Base-by-base conservation (phyloP, 92 coral and sea anemone species). In the Galaxea fascicularis region DNA sequence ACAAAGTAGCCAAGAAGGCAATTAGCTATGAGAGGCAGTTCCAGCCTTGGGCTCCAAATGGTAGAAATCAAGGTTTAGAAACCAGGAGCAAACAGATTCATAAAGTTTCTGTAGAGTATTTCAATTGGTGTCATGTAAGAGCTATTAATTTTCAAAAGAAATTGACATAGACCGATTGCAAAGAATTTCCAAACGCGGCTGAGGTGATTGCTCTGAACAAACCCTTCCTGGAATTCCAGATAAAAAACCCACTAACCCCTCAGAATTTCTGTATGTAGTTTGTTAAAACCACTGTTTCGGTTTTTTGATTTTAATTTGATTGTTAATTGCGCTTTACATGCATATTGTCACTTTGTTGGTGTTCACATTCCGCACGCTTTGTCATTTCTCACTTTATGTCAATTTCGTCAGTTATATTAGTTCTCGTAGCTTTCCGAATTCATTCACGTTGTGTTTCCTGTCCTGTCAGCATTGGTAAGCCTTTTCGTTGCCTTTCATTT, bases 111-210 rank as follows among this genome's bases (percentile, higher is more conserved):
- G 79, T 75, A 74, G 63, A 74, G 79, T 74, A 74, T 74, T 74
- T 74, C 79, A 74, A 74, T 20, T 49, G 62, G 49, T 49, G 28
- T 53, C 18, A 14, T 53, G 11, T 73, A 28, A 26, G 26, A n/a
- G 28, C 79, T 16, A 74, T 25, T 74, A n/a, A 74, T 74, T 74
- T 74, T 74, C 79, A 74, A 74, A 31, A 24, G 79, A 74, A 58
- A 65, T 47, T 27, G 66, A 21, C 52, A 71, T n/a, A 22, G 79
- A 51, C 41, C 44, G 46, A 16, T 57, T 26, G 46, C 69, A 76
- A 77, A 77, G 82, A 77, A 77, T 58, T 77, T 76, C 46, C 68
- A 76, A 77, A 77, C 45, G 82, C 56, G 82, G 82, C 29, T 77
- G 82, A 77, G 17, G 45, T 27, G 51, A 44, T 73, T 73, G 60